phyloP scores from a whole-genome alignment of 2,888 invertebrate species.

The Drosophila barbarae region DNA sequence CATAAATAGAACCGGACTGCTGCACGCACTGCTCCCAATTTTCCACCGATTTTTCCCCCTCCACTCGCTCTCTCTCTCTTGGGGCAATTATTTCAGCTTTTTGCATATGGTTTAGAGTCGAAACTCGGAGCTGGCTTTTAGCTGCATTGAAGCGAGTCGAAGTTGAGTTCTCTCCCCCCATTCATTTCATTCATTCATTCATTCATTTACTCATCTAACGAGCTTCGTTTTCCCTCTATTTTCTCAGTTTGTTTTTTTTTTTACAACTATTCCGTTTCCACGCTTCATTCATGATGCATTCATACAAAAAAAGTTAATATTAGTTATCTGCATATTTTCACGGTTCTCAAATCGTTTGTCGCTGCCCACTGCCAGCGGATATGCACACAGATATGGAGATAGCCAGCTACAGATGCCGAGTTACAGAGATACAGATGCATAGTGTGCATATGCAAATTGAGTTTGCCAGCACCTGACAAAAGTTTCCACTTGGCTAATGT shows the following conservation, averaged over 20 bases:
- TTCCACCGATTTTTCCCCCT: conserved; percentile 15
- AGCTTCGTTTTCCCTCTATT: conserved; percentile 39
- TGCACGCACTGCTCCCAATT: conserved; percentile 43
- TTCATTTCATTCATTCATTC: conserved; percentile 42
- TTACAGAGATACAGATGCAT: conserved; percentile 21
- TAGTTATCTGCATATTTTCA: conserved; percentile 72
- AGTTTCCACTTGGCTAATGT: conserved; percentile 43
- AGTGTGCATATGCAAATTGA: conserved; percentile 24
- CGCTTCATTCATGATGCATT: conserved; percentile 70
- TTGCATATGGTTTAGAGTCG: conserved; percentile 24
- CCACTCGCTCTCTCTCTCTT: background rate
- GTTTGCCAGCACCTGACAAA: conserved; percentile 53
- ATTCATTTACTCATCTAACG: conserved; percentile 36
- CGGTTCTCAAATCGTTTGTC: conserved; percentile 57
- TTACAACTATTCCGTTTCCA: conserved; percentile 46
- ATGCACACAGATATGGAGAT: conserved; percentile 22
- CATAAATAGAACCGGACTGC: conserved; percentile 44
- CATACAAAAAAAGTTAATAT: conserved; percentile 67
- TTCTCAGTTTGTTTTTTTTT: conserved; percentile 27
- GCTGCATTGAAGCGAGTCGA: conserved; percentile 40
- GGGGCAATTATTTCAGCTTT: conserved; percentile 42
- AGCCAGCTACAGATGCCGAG: conserved; percentile 30
- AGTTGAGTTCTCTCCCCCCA: conserved; percentile 5
- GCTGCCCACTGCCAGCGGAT: conserved; percentile 67
- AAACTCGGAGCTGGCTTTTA: conserved; percentile 5